A percentile compares a stretch with the other conserved stretches of the same genome.
Conservation (phyloP, 2,797 vertebrate species). For the Dendrocincla fuliginosa region DNA sequence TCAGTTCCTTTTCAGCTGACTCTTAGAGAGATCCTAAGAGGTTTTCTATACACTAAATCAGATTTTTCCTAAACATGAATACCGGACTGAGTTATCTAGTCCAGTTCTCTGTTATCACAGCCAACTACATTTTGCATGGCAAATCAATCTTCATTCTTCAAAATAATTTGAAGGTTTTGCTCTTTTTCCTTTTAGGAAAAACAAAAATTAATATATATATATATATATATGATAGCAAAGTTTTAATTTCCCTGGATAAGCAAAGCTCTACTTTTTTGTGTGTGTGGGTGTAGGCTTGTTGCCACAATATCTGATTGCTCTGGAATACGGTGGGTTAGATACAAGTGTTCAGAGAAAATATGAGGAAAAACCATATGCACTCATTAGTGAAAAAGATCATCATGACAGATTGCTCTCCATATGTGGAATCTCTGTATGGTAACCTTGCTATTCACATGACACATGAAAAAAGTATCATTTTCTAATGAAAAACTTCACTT, state of each 20-base stretch:
- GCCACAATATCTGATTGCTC: constrained; percentile 35
- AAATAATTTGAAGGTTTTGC: background rate
- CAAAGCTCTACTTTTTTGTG: background rate
- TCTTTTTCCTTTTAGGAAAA: background rate
- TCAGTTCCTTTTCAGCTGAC: background rate
- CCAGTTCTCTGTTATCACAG: background rate
- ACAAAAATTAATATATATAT: background rate
- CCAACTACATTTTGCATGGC: background rate
- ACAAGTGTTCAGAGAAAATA: constrained; percentile 49
- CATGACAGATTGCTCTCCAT: constrained; percentile 51
- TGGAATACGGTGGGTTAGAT: constrained; percentile 42
- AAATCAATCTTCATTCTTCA: background rate
- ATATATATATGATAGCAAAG: background rate
- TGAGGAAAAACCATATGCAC: constrained; percentile 37
- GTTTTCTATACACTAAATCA: background rate
- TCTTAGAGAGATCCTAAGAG: background rate
- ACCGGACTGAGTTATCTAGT: background rate
- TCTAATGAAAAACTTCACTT: constrained; percentile 26
- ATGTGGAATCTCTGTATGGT: constrained; percentile 6
- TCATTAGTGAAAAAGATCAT: constrained; percentile 63
- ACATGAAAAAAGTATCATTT: constrained; percentile 22
- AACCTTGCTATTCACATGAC: constrained; percentile 27
- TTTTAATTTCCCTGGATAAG: background rate
- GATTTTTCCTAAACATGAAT: background rate
- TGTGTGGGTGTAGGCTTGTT: background rate